Evolutionary conservation across 2,888 invertebrate genomes (phyloP).

Genomic region (Calliscelio sp.): DNA sequence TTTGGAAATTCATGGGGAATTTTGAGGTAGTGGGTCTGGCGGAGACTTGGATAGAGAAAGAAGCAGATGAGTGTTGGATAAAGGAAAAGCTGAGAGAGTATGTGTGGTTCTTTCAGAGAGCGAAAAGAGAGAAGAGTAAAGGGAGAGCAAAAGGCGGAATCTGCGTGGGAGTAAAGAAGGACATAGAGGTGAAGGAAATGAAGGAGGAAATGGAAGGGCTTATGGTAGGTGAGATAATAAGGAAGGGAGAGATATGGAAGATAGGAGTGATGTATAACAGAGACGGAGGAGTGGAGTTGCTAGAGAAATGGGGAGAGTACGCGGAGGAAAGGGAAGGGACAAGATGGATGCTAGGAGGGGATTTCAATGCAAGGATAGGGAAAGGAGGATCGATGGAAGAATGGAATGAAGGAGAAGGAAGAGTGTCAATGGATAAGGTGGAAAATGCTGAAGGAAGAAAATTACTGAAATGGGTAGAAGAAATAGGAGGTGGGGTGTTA

Average conservation of each 20-base stretch:
- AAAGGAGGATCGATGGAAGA: too few relatives aligned
- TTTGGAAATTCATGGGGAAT: background rate
- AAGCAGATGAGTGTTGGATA: background rate
- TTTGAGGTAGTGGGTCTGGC: slow-evolving; percentile 8
- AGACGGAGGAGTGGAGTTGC: background rate
- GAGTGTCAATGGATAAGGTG: too few relatives aligned
- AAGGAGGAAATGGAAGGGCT: background rate
- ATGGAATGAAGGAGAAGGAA: too few relatives aligned
- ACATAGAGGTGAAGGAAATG: background rate
- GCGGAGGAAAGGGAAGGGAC: too few relatives aligned
- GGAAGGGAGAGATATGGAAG: background rate
- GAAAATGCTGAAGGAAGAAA: too few relatives aligned
- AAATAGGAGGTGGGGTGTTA: too few relatives aligned
- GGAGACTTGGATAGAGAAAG: slow-evolving; percentile 21
- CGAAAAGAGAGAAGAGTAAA: background rate
- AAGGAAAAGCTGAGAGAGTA: background rate
- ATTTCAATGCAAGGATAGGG: too few relatives aligned
- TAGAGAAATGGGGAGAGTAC: background rate
- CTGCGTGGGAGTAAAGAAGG: background rate
- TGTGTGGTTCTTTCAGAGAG: background rate
- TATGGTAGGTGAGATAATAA: background rate
- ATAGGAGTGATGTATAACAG: background rate
- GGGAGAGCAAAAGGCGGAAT: background rate
- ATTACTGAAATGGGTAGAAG: too few relatives aligned
- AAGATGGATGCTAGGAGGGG: too few relatives aligned